Conservation (phyloP, 2,113 vertebrate genomes). For the Oreochromis niloticus region DNA sequence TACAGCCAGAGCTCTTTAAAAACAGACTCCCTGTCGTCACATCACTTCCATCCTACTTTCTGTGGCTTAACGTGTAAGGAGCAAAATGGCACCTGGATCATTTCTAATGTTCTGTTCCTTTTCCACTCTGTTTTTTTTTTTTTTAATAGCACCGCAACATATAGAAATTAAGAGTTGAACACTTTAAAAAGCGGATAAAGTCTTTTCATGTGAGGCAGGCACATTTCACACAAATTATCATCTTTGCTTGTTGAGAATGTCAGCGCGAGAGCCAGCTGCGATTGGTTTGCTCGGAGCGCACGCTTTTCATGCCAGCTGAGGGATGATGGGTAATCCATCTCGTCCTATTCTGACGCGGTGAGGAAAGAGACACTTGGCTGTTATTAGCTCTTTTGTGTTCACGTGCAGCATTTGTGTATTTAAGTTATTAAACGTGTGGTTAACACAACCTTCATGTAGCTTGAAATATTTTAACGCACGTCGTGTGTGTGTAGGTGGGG, state of each 20-base stretch:
- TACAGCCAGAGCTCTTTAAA: neutral
- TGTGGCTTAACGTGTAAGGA: neutral
- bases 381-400: constrained; percentile 44
- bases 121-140: neutral
- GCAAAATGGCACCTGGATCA: constrained; percentile 8
- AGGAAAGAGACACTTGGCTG: constrained; percentile 25
- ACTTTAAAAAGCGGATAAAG: constrained; percentile 36
- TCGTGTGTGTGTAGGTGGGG: neutral
- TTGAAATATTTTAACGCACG: neutral
- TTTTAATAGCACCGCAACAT: constrained; percentile 10
- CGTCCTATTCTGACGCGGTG: constrained; percentile 17
- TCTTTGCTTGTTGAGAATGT: constrained; percentile 41
- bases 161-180: constrained; percentile 54
- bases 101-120: constrained; percentile 2
- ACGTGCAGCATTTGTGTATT: constrained; percentile 18
- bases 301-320: constrained; percentile 48
- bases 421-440: constrained; percentile 21
- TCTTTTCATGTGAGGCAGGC: constrained; percentile 55
- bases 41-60: neutral
- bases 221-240: constrained; percentile 67
- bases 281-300: constrained; percentile 55
- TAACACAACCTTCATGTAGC: neutral
- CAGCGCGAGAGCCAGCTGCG: neutral
- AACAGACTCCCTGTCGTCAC: neutral
- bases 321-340: constrained; percentile 63